Base-by-base conservation (phyloP, 2,888 invertebrate species). In the Ethmia dodecea region DNA sequence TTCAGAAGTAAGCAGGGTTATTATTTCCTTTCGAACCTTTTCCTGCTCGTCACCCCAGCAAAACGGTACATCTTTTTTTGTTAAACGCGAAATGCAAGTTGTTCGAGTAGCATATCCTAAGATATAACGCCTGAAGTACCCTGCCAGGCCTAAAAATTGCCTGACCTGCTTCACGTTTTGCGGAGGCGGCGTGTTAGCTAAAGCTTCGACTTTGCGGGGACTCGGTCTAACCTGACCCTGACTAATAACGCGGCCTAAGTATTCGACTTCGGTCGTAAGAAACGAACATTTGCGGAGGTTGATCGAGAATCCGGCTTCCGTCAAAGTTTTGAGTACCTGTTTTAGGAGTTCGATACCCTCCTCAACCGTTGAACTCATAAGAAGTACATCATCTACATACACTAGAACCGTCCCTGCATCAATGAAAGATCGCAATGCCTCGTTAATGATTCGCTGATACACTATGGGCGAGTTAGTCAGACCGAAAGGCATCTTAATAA, bases 321-420 rank as follows among this genome's bases (percentile, higher is more conserved):
- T 6, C 6, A 33, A 16, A 22, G 14, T 14, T 8, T 20, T n/a
- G 1, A 33, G n/a, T 1, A 28, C 28, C 9, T 22, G 6, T 3
- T 12, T 15, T 8, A 33, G 8, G n/a, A 5, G 11, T 3, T 28
- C 20, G 1, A 33, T n/a, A 8, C 33, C 33, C 11, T 33, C 33
- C 1, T 28, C 28, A n/a, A 33, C 22, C n/a, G 33, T 9, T 5
- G 15, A 10, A 1, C 13, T 13, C 10, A 28, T 5, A 5, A 33
- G 20, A 13, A 33, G n/a, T 1, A 28, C 28, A 18, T 33, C 33
- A 9, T 33, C 33, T 3, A 33, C 28, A 14, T 33, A 33, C 4
- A 11, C 10, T 5, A 33, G 14, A n/a, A n/a, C n/a, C 5, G 50
- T 49, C 2, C 42, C 45, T n/a, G 20, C 27, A 5, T 18, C 18